Evolutionary conservation across 2,888 invertebrate species (phyloP).

Genomic region (Caenorhabditis parvicauda): DNA sequence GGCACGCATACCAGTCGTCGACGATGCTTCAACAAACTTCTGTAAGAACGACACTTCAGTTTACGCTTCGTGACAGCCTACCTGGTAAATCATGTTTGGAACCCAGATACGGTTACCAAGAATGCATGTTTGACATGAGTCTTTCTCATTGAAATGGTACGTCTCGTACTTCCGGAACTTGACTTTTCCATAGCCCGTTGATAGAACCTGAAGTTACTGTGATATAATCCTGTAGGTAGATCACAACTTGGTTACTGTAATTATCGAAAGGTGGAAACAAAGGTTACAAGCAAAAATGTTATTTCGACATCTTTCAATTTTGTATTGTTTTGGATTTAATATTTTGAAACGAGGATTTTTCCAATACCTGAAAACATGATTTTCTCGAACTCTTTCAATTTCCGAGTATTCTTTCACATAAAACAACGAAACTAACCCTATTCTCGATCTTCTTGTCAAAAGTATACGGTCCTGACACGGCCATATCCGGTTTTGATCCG

Average conservation of each 20-base stretch:
- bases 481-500: constrained; percentile 53
- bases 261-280: too few relatives aligned
- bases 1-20: constrained; percentile 53
- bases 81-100: constrained; percentile 54
- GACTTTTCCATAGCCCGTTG: constrained; percentile 51
- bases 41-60: constrained; percentile 7
- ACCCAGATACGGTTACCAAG: constrained; percentile 59
- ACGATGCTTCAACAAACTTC: constrained; percentile 61
- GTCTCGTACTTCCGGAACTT: constrained; percentile 40
- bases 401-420: not conserved
- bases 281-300: too few relatives aligned
- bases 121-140: constrained; percentile 58
- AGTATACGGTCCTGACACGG: constrained; percentile 58
- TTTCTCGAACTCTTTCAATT: not conserved
- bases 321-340: not conserved
- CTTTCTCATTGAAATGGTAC: constrained; percentile 51
- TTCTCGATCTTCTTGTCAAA: constrained; percentile 57
- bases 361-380: not conserved
- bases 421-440: constrained; percentile 27
- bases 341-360: constrained; percentile 4
- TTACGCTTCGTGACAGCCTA: not conserved
- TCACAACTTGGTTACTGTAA: too few relatives aligned
- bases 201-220: constrained; percentile 45
- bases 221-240: too few relatives aligned
- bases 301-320: not conserved